Percentiles rank a stretch among this genome's conserved stretches.
phyloP scores from a whole-genome alignment of 2,113 vertebrate species.

The Motacilla tschutschensis region DNA sequence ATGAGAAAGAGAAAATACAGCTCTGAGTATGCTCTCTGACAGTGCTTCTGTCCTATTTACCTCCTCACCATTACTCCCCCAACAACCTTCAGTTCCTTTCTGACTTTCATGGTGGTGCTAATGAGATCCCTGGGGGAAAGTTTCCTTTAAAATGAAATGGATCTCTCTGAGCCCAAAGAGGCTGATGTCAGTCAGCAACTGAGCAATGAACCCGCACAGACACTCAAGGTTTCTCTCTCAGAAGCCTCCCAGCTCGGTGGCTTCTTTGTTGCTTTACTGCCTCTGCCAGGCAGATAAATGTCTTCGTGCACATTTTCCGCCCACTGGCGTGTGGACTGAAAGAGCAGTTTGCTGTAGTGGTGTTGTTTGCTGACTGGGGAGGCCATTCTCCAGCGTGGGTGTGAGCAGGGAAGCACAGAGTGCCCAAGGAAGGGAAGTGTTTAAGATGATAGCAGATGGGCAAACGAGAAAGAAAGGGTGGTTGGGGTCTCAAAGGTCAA shows the following conservation, averaged over 20 bases:
- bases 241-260: neutral
- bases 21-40: neutral
- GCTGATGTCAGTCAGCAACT: neutral
- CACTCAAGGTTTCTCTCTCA: neutral
- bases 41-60: neutral
- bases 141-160: neutral
- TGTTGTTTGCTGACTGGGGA: neutral
- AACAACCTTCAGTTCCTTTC: neutral
- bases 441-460: neutral
- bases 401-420: neutral
- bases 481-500: neutral
- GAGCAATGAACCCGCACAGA: neutral
- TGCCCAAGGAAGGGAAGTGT: neutral
- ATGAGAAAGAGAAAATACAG: neutral
- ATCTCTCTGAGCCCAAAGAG: neutral
- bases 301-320: neutral
- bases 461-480: neutral
- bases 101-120: neutral
- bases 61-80: neutral
- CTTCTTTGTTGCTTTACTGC: neutral
- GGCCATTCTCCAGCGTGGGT: neutral
- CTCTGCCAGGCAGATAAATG: neutral
- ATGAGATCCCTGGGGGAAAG: conserved; percentile 1
- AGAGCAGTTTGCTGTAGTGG: neutral
- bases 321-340: neutral